Conservation (phyloP, 2,797 vertebrate genomes). For the Myiothlypis coronata region DNA sequence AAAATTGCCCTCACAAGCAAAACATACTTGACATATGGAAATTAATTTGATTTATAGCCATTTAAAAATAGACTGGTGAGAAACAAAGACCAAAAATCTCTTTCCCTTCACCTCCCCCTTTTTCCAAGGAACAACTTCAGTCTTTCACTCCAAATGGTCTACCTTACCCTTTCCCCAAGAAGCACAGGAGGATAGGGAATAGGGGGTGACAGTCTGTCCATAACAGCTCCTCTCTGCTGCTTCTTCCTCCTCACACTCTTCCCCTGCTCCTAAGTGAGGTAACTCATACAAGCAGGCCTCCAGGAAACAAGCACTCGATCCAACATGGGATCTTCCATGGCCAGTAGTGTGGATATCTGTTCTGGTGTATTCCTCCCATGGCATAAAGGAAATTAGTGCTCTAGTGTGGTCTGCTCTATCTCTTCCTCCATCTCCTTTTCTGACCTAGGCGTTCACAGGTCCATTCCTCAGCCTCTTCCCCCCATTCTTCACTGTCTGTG, state of each 20-base stretch:
- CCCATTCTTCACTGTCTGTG: neutral
- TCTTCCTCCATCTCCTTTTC: neutral
- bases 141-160: neutral
- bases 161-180: neutral
- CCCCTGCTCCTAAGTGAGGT: accelerated
- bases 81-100: neutral
- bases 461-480: neutral
- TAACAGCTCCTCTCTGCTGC: neutral
- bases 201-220: accelerated
- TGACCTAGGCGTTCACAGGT: neutral
- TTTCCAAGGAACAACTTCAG: neutral
- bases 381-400: neutral
- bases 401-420: neutral
- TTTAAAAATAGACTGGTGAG: neutral
- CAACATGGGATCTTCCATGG: neutral
- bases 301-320: neutral
- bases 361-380: neutral
- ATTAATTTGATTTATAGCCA: neutral
- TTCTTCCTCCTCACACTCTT: neutral
- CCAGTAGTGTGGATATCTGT: neutral
- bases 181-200: accelerated
- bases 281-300: neutral
- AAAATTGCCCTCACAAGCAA: neutral
- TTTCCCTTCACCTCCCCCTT: neutral
- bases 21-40: neutral